Conservation (phyloP, 1,140 invertebrate genomes). For the Calephelis virginiensis region DNA sequence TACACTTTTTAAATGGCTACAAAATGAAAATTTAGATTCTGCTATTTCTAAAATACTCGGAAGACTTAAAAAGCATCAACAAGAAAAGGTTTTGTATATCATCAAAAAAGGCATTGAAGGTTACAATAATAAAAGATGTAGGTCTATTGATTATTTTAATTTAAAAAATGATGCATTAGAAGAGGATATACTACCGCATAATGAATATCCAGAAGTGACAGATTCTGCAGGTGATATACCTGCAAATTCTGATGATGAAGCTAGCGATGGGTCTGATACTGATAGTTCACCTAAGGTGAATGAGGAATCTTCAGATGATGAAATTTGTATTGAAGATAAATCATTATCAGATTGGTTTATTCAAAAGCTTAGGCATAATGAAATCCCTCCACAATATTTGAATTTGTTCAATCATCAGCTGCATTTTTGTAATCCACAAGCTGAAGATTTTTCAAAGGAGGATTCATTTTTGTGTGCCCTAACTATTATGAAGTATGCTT, state of each 20-base stretch:
- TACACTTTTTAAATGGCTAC: constrained; percentile 86
- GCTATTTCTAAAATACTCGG: constrained; percentile 84
- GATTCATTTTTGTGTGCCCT: constrained; percentile 81
- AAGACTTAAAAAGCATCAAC: constrained; percentile 77
- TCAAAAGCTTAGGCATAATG: constrained; percentile 79
- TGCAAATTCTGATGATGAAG: constrained; percentile 23
- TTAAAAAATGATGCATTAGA: constrained; percentile 13
- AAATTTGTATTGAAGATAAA: constrained; percentile 30
- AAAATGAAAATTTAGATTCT: constrained; percentile 82
- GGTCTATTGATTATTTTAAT: constrained; percentile 24
- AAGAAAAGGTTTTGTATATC: constrained; percentile 75
- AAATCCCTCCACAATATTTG: constrained; percentile 82
- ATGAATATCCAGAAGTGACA: neutral
- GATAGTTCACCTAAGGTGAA: constrained; percentile 34
- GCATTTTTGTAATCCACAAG: constrained; percentile 85
- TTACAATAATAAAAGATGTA: constrained; percentile 80
- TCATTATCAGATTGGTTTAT: constrained; percentile 83
- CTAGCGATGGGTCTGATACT: constrained; percentile 18
- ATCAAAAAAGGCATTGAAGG: constrained; percentile 82
- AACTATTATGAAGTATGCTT: constrained; percentile 83
- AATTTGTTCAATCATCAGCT: constrained; percentile 83
- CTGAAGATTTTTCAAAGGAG: constrained; percentile 82
- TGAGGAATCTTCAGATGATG: constrained; percentile 31
- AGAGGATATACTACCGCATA: constrained; percentile 10
- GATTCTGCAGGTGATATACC: constrained; percentile 17